Evolutionary conservation across 1,140 invertebrate genomes (phyloP), one percentile per base, ranked within the genome.

Genomic region (Scaptomyza graminum): DNA sequence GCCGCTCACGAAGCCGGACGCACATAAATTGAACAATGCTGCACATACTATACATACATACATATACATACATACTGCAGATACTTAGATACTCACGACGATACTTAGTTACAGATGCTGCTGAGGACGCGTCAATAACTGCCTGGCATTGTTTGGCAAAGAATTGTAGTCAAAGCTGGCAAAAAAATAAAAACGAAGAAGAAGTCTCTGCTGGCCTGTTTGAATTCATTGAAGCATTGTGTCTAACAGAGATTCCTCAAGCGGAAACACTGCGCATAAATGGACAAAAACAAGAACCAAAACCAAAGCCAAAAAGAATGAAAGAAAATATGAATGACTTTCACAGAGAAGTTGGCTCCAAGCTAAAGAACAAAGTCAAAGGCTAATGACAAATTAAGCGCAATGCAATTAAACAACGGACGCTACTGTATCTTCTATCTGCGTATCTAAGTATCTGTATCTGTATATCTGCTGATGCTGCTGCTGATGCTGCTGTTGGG

Each of bases 351-450:
- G 41, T 52, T 52, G 49, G 34, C 47, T 39, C n/a, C 46, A 41
- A 41, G 37, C 12, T 5, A 13, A 56, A 63, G 47, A 66, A 25
- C 46, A 65, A 73, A 89, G 83, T 77, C 84, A 89, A 79, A 88
- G 84, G 83, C 83, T 88, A 88, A 88, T 88, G 75, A 79, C 66
- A 89, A 88, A 89, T 88, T 88, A 83, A 89, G 79, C 79, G 69
- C 57, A 67, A 41, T 70, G 82, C 82, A 88, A 88, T 88, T 88
- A 88, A 88, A 79, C 54, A 31, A 65, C 52, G 41, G 22, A 59
- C 28, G 49, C 71, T 49, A 41, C 54, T 72, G 55, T 49, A 54
- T 39, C 31, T 51, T 63, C 57, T 62, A 57, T 28, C 12, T 41
- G n/a, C 39, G 25, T 18, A 59, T n/a, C 37, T 51, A 46, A 51